A percentile compares a stretch with the other conserved stretches of the same genome.
Evolutionary conservation across 2,888 invertebrate species (phyloP).

Genomic region (Ectemnius cavifrons): DNA sequence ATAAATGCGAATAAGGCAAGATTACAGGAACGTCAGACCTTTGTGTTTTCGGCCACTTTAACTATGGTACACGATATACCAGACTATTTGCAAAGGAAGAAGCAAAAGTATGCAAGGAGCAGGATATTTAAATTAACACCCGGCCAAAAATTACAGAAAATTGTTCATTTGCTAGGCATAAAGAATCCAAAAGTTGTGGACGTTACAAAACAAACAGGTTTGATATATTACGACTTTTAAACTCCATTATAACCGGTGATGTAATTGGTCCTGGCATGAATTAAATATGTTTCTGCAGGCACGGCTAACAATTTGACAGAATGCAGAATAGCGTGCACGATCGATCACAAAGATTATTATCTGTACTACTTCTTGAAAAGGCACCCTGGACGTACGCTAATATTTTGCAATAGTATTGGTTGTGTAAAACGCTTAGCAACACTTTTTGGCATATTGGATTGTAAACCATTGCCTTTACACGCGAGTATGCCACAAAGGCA

Average conservation of each 20-base stretch:
- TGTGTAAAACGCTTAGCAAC: constrained; percentile 90
- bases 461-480: constrained; percentile 88
- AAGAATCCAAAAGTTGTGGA: constrained; percentile 96
- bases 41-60: constrained; percentile 98
- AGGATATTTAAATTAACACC: constrained; percentile 84
- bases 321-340: constrained; percentile 87
- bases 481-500: constrained; percentile 97
- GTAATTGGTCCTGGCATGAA: not conserved
- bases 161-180: constrained; percentile 90
- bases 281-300: constrained; percentile 78
- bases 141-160: constrained; percentile 86
- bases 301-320: constrained; percentile 92
- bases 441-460: constrained; percentile 84
- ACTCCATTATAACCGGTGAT: not conserved
- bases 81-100: constrained; percentile 83
- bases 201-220: constrained; percentile 88
- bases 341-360: constrained; percentile 93
- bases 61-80: constrained; percentile 94
- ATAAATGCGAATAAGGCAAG: constrained; percentile 86
- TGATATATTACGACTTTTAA: constrained; percentile 17
- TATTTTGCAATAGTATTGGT: constrained; percentile 96
- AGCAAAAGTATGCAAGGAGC: constrained; percentile 76
- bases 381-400: constrained; percentile 93
- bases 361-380: constrained; percentile 92
- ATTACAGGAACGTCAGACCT: constrained; percentile 88